Evolutionary conservation across 2,888 invertebrate genomes (phyloP), one percentile per base, ranked within the genome.

Genomic region (Acronicta leporina): DNA sequence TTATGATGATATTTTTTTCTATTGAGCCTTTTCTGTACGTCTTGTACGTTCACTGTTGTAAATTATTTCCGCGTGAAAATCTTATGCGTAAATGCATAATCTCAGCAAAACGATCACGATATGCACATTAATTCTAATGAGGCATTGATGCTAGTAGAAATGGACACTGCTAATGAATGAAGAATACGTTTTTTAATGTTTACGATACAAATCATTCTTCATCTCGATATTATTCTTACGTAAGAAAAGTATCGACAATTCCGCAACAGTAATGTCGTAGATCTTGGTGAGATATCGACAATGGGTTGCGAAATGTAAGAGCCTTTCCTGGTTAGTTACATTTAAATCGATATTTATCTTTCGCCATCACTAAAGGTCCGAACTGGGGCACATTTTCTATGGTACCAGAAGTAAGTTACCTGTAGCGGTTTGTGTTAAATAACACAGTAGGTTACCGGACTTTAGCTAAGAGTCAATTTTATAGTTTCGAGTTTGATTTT

Each of bases 241-340:
- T 73, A 79, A 76, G 53, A 48, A 67, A 68, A 76, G 70, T 77
- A 74, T 73, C 69, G 61, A 66, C 60, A 63, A 73, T 77, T 75
- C 64, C 58, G 76, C 66, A 73, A 73, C 30, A 62, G 51, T 52
- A 64, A 61, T 75, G 74, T 67, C 56, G 73, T 50, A 65, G 77
- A 81, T 81, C 61, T 59, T 49, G 25, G 51, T 53, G 51, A 56
- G 69, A 74, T 74, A 75, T 76, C 75, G 75, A 76, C 73, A 76
- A 76, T 71, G 58, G 61, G 59, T 85, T 84, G 76, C 76, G 83
- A 86, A 86, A 87, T 78, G 54, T 61, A 80, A 78, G 46, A 59
- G 63, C 65, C 67, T 78, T 88, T 88, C 87, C 88, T 84, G 81
- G 81, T 82, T 64, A 61, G 78, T 75, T 74, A 74, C 64, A 81